Evolutionary conservation across 2,113 vertebrate genomes (phyloP).

Genomic region (Pedionomus torquatus): DNA sequence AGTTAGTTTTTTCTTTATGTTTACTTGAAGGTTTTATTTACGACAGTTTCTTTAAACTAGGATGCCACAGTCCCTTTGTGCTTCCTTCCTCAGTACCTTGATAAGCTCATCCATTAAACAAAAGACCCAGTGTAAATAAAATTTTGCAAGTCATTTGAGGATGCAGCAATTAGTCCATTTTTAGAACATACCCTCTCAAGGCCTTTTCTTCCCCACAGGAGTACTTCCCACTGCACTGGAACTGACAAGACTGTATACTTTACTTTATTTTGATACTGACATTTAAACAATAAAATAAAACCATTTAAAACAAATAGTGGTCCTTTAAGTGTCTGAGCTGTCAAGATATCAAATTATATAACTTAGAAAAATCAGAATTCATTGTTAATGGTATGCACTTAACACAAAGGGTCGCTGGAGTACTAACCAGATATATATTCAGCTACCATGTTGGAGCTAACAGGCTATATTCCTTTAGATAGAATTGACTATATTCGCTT

Average conservation of each 20-base stretch:
- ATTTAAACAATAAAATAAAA: constrained; percentile 86
- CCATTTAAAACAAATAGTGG: constrained; percentile 84
- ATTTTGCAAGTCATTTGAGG: constrained; percentile 75
- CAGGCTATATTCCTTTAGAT: constrained; percentile 77
- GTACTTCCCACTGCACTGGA: constrained; percentile 40
- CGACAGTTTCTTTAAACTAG: constrained; percentile 37
- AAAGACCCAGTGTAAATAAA: constrained; percentile 68
- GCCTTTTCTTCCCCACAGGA: constrained; percentile 34
- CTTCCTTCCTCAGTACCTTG: constrained; percentile 49
- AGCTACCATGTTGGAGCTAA: constrained; percentile 70
- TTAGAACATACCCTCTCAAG: constrained; percentile 76
- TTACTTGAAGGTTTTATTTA: constrained; percentile 22
- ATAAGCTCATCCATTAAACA: constrained; percentile 66
- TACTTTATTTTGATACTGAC: constrained; percentile 84
- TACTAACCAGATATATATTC: constrained; percentile 73
- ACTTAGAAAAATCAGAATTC: constrained; percentile 82
- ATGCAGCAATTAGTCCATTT: constrained; percentile 73
- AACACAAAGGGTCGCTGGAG: constrained; percentile 78
- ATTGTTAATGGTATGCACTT: constrained; percentile 85
- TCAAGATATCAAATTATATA: constrained; percentile 84
- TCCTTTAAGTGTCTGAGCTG: constrained; percentile 80
- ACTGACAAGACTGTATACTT: constrained; percentile 75
- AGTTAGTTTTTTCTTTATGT: background rate
- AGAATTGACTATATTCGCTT: constrained; percentile 79
- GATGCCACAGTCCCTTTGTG: constrained; percentile 4